Conservation (phyloP, 2,113 vertebrate genomes). For the Spizaetus ornatus region DNA sequence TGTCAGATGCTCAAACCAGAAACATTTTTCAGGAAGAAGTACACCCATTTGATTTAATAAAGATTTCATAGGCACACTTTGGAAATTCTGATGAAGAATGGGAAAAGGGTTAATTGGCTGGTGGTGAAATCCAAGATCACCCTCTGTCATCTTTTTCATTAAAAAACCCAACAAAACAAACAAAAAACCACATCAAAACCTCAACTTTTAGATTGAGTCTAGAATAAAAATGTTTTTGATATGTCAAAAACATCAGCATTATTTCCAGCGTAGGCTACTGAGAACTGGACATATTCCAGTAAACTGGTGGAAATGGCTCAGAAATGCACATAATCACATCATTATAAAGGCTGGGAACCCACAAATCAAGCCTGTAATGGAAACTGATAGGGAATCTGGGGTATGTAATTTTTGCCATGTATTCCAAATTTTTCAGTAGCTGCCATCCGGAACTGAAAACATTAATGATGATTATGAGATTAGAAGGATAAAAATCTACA, state of each 20-base stretch:
- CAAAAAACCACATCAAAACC: neutral
- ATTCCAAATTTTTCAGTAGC: neutral
- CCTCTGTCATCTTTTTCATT: neutral
- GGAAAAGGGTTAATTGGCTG: neutral
- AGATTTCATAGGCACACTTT: neutral
- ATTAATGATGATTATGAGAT: neutral
- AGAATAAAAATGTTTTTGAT: neutral
- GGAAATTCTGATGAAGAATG: neutral
- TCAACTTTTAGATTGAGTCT: neutral
- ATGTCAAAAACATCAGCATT: neutral
- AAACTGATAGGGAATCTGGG: neutral
- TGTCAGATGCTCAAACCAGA: neutral
- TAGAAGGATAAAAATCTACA: neutral
- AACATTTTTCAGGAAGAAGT: neutral
- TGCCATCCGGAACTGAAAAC: neutral
- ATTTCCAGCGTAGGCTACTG: neutral
- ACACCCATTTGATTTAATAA: neutral
- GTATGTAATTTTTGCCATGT: neutral
- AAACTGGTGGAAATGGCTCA: neutral
- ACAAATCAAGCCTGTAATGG: neutral
- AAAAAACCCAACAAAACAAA: neutral
- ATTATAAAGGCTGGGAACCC: neutral
- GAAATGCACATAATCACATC: neutral
- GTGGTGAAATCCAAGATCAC: neutral
- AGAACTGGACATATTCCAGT: neutral